Conservation (phyloP, 2,113 vertebrate species). For the Oryzias melastigma region DNA sequence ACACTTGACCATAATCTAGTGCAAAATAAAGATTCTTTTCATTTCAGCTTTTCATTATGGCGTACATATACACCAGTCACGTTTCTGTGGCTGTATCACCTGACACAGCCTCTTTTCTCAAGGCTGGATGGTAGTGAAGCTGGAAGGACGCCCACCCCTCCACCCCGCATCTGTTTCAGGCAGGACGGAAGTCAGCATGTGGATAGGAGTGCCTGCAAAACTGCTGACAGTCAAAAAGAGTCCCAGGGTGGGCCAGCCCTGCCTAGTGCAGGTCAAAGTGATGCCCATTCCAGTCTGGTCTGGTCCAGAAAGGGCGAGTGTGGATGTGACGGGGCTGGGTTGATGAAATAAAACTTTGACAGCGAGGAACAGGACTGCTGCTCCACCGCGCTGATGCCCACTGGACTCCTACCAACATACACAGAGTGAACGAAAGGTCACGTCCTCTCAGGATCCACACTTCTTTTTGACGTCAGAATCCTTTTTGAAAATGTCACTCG, state of each 20-base stretch:
- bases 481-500: conserved; percentile 62
- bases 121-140: conserved; percentile 16
- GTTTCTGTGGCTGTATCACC: neutral
- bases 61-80: neutral
- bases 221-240: conserved; percentile 62
- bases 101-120: neutral
- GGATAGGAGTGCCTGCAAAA: conserved; percentile 50
- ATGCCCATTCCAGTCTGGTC: conserved; percentile 24
- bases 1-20: too few relatives aligned
- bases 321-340: conserved; percentile 11
- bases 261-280: conserved; percentile 40
- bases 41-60: neutral
- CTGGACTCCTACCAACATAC: conserved; percentile 56
- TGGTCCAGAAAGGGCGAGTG: conserved; percentile 26
- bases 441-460: conserved; percentile 11
- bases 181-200: conserved; percentile 67
- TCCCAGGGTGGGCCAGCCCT: conserved; percentile 40
- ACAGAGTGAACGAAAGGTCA: conserved; percentile 61
- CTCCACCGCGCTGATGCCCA: conserved; percentile 38
- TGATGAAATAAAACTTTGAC: conserved; percentile 30
- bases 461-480: conserved; percentile 54
- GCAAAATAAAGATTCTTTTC: too few relatives aligned
- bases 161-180: conserved; percentile 56
- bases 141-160: conserved; percentile 19
- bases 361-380: conserved; percentile 30